Evolutionary conservation across 1,140 invertebrate genomes (phyloP).

Genomic region (Sipha flava): DNA sequence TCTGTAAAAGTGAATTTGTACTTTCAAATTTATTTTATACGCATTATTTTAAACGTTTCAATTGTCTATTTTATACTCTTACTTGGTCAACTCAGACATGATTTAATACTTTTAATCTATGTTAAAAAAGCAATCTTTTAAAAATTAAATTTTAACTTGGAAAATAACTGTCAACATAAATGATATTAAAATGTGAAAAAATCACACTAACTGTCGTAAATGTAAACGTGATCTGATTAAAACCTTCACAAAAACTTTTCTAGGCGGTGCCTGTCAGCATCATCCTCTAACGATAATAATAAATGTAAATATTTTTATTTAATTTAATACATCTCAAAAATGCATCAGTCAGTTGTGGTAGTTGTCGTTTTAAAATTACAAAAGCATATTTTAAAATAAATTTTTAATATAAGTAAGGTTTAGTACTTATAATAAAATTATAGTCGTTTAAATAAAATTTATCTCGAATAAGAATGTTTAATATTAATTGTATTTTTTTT

Average conservation of each 20-base stretch:
- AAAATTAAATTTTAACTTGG: not conserved
- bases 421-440: too few relatives aligned
- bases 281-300: not conserved
- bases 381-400: not conserved
- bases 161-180: not conserved
- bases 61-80: not conserved
- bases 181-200: not conserved
- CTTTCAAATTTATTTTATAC: not conserved
- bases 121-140: not conserved
- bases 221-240: not conserved
- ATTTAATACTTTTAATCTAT: not conserved
- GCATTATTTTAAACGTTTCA: not conserved
- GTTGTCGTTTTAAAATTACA: not conserved
- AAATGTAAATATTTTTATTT: slow-evolving; percentile 10
- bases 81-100: not conserved
- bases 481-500: too few relatives aligned
- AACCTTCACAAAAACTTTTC: not conserved
- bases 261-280: not conserved
- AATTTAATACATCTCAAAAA: not conserved
- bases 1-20: not conserved
- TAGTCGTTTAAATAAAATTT: too few relatives aligned
- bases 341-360: not conserved
- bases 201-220: not conserved
- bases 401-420: too few relatives aligned
- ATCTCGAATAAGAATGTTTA: too few relatives aligned